Conservation (phyloP, 2,113 vertebrate species). For the Strix uralensis region DNA sequence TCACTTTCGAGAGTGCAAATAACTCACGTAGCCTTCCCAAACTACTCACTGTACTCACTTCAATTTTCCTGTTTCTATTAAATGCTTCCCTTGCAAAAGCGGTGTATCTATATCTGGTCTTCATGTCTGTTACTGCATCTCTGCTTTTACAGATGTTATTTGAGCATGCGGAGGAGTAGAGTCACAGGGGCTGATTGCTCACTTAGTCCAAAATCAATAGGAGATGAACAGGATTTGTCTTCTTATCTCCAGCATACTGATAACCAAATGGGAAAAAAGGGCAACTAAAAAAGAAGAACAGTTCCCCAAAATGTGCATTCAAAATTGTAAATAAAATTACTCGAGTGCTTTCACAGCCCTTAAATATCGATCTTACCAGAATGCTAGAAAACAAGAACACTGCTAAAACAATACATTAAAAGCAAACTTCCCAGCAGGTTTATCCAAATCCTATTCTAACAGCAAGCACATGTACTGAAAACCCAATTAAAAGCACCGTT, state of each 20-base stretch:
- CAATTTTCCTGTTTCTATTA: neutral
- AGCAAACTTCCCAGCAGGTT: slow-evolving; percentile 27
- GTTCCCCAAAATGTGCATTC: neutral
- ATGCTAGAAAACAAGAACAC: neutral
- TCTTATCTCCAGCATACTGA: slow-evolving; percentile 16
- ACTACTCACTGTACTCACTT: neutral
- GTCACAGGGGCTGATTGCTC: slow-evolving; percentile 5
- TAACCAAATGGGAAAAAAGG: slow-evolving; percentile 17
- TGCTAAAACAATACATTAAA: slow-evolving; percentile 10
- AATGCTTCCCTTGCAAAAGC: slow-evolving; percentile 15
- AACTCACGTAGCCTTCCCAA: neutral
- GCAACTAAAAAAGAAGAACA: neutral
- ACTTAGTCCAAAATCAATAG: slow-evolving; percentile 45
- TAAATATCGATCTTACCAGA: neutral
- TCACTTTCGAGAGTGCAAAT: neutral
- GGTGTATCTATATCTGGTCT: neutral
- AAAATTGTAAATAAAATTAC: slow-evolving; percentile 23
- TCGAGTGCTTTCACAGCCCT: neutral
- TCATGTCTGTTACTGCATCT: neutral
- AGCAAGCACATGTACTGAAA: neutral
- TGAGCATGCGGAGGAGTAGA: neutral
- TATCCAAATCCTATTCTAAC: slow-evolving; percentile 1
- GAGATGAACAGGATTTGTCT: neutral
- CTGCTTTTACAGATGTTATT: slow-evolving; percentile 26
- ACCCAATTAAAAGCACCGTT: neutral